These are phyloP conservation scores for Falco concolor DNA, from an alignment of 2,797 vertebrate genomes.

Conservation along the genomic window DNA sequence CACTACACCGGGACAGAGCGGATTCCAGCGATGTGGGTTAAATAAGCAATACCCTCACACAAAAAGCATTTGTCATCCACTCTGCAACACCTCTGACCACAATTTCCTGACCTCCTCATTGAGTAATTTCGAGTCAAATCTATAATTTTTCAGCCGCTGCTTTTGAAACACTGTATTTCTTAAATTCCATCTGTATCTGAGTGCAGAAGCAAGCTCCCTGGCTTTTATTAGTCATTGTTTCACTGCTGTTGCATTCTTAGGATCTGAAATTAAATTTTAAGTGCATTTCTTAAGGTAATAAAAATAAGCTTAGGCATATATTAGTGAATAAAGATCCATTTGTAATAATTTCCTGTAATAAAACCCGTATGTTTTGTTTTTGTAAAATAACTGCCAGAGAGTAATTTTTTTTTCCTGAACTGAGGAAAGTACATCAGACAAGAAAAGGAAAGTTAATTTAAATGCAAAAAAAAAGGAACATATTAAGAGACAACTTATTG, in stretches of 20 bases:
- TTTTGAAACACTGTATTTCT: neutral
- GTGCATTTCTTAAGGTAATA: conserved; percentile 55
- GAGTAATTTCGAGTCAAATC: neutral
- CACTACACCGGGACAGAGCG: neutral
- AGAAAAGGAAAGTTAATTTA: neutral
- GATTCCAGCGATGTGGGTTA: neutral
- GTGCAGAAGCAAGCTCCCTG: neutral
- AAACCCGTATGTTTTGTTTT: conserved; percentile 25
- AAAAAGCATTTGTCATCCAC: neutral
- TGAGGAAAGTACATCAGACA: neutral
- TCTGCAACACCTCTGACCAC: neutral
- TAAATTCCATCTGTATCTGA: neutral
- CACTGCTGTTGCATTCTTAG: neutral
- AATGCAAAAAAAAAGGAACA: neutral
- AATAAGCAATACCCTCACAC: neutral
- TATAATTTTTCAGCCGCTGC: neutral
- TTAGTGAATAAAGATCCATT: conserved; percentile 32
- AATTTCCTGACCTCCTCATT: conserved; percentile 9
- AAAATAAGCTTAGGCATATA: conserved; percentile 46
- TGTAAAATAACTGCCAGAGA: neutral
- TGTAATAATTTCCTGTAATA: conserved; percentile 54
- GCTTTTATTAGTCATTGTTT: neutral
- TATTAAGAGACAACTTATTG: neutral
- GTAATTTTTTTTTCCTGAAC: neutral
- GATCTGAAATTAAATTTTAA: conserved; percentile 49